A percentile compares a stretch with the other conserved stretches of the same genome.
phyloP scores from a whole-genome alignment of 2,113 vertebrate genomes.

The Zosterops lateralis region DNA sequence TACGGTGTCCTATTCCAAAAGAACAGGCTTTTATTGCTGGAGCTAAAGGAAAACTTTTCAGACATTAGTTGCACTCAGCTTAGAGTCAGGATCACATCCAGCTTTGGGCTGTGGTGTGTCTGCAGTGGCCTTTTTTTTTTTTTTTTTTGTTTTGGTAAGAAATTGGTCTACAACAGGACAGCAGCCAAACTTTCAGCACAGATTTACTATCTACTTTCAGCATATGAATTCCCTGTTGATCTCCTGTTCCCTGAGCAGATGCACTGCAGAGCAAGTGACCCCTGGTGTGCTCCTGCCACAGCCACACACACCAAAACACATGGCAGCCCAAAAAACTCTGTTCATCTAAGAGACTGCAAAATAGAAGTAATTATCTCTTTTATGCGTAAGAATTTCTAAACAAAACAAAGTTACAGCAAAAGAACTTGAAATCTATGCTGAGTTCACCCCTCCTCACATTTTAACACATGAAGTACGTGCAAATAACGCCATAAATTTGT shows the following conservation, averaged over 20 bases:
- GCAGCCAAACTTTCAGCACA: background rate
- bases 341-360: background rate
- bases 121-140: background rate
- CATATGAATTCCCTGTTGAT: fast-evolving
- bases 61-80: background rate
- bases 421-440: background rate
- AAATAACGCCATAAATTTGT: background rate
- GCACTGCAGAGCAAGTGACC: background rate
- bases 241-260: background rate
- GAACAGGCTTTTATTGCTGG: background rate
- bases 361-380: background rate
- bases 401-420: background rate
- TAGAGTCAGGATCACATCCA: background rate
- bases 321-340: background rate
- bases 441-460: background rate
- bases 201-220: background rate
- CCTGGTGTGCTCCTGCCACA: background rate
- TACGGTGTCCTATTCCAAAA: background rate
- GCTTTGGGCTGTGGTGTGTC: background rate
- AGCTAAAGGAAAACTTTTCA: background rate
- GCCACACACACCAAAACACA: background rate
- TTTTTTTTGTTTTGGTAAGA: background rate
- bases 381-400: background rate
- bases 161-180: background rate
- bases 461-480: background rate